These are phyloP conservation scores for Poliocrania exsul DNA, from an alignment of 2,797 vertebrate species.

Conservation along the genomic window DNA sequence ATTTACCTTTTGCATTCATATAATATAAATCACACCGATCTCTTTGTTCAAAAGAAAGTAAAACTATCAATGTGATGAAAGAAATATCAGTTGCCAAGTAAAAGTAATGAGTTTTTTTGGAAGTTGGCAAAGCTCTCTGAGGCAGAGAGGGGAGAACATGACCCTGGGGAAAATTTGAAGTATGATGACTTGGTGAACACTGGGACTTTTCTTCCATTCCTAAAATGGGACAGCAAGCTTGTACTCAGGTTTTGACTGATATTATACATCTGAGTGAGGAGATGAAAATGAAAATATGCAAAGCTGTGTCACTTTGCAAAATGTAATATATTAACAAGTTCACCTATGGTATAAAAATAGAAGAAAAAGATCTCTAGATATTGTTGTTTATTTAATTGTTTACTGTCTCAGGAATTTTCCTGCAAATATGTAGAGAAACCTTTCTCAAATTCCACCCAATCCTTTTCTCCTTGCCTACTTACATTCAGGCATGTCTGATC, in stretches of 20 bases:
- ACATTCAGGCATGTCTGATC: not conserved
- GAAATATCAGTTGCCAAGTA: conserved; percentile 6
- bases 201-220: not conserved
- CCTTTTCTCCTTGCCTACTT: not conserved
- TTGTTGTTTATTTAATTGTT: not conserved
- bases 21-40: not conserved
- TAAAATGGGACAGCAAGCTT: not conserved
- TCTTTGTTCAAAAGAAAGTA: conserved; percentile 5
- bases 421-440: not conserved
- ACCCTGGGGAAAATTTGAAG: not conserved
- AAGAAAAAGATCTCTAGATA: not conserved
- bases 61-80: not conserved
- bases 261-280: not conserved
- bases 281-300: not conserved
- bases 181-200: not conserved
- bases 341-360: not conserved
- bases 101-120: conserved; percentile 3
- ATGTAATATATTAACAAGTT: not conserved
- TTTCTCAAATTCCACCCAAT: not conserved
- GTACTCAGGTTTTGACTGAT: not conserved
- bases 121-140: not conserved
- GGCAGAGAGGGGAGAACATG: not conserved
- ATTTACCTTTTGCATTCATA: not conserved
- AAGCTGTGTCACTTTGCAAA: not conserved
- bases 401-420: not conserved